phyloP scores from a whole-genome alignment of 1,140 invertebrate genomes.

The Drosophila miranda region DNA sequence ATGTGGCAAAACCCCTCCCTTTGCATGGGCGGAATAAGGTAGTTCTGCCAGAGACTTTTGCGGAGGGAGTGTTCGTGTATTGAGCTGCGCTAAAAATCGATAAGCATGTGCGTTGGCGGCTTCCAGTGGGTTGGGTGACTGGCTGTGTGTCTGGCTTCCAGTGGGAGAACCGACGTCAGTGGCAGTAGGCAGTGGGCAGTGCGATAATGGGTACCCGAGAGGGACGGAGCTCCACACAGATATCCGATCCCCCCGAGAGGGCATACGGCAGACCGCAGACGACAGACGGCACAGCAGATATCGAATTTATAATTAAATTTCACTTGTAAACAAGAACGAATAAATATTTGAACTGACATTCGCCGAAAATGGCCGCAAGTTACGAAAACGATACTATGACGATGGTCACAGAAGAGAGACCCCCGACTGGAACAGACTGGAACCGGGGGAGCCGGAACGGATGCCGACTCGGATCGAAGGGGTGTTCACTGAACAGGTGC shows the following conservation, averaged over 20 bases:
- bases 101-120: conserved; percentile 47
- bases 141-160: conserved; percentile 1
- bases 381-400: too few species aligned
- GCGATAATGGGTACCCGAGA: too few species aligned
- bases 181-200: conserved; percentile 2
- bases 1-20: too few species aligned
- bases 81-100: conserved; percentile 41
- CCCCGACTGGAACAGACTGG: too few species aligned
- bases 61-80: conserved; percentile 28
- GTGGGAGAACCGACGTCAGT: conserved; percentile 8
- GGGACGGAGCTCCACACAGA: too few species aligned
- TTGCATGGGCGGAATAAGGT: conserved; percentile 14
- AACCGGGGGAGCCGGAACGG: too few species aligned
- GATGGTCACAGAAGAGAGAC: neutral
- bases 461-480: too few species aligned
- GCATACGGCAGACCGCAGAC: conserved; percentile 2
- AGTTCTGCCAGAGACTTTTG: conserved; percentile 28
- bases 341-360: conserved; percentile 8
- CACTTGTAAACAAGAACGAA: conserved; percentile 25
- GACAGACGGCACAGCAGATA: conserved; percentile 23
- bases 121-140: conserved; percentile 6
- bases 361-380: too few species aligned
- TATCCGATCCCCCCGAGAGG: conserved; percentile 2
- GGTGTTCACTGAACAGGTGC: conserved; percentile 42
- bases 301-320: conserved; percentile 48